A percentile compares a stretch with the other conserved stretches of the same genome.
phyloP scores from a whole-genome alignment of 2,113 vertebrate species.

The Cheilinus undulatus region DNA sequence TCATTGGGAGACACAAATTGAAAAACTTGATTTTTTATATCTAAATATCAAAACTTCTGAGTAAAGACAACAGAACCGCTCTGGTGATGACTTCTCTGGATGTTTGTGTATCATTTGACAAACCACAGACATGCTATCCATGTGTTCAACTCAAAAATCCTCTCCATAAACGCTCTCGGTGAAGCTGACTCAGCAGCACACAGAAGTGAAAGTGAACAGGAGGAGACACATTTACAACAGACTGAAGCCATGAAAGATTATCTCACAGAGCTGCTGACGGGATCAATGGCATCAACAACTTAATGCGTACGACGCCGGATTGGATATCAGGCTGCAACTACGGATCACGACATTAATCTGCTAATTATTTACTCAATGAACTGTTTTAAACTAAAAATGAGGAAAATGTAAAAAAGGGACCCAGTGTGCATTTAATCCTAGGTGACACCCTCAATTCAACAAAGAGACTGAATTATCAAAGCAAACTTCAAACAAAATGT shows the following conservation, averaged over 20 bases:
- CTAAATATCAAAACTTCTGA: no score
- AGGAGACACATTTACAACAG: background rate
- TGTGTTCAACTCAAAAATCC: background rate
- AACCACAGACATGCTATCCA: no score
- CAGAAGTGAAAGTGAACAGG: background rate
- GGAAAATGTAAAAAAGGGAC: background rate
- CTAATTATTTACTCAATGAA: background rate
- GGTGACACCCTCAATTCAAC: background rate
- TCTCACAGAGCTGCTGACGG: conserved; percentile 7
- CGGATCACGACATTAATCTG: background rate
- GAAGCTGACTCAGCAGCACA: background rate
- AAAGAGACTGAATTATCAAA: no score
- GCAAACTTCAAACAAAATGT: no score
- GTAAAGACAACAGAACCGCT: no score
- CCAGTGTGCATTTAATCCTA: background rate
- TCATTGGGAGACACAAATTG: no score
- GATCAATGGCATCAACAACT: conserved; percentile 1
- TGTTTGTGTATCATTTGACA: no score
- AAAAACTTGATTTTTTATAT: no score
- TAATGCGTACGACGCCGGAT: background rate
- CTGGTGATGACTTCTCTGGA: no score
- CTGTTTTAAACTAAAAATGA: background rate
- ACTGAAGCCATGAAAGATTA: background rate
- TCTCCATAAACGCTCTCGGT: background rate
- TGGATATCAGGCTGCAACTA: background rate